Evolutionary conservation across 2,113 vertebrate species (phyloP), one percentile per base, ranked within the genome.

Genomic region (Neogale vison): DNA sequence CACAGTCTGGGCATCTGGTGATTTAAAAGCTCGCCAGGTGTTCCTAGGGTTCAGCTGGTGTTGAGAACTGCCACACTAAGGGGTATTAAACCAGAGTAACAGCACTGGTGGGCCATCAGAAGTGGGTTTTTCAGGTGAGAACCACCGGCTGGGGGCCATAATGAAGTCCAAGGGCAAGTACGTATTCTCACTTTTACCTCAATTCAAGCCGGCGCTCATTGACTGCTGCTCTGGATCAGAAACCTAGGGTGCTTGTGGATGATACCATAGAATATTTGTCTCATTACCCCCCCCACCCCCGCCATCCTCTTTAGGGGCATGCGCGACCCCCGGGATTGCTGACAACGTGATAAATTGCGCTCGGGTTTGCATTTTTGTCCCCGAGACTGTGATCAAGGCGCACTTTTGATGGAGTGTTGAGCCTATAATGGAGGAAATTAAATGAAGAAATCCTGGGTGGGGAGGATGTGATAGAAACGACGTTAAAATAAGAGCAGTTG

Each of bases 291-390:
- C n/a, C n/a, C n/a, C n/a, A n/a, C n/a, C n/a, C n/a, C 42, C 39
- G 55, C 50, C 50, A 10, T 84, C 83, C 69, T 71, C 39, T 77
- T 21, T 21, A 18, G 79, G 63, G 86, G 17, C 1, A 17, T 36
- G 92, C 0, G 3, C 29, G 82, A 47, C 3, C 20, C 1, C 26
- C 4, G 4, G 77, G 88, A 67, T n/a, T 72, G 79, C 95, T 90
- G 96, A 92, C 90, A 57, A 34, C 39, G 23, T 63, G 50, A 50
- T 65, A 63, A 42, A 47, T 65, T 29, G 34, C 67, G 45, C 84
- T 88, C 9, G n/a, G 50, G 59, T 92, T 72, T 97, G 94, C 94
- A n/a, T 45, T 94, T 89, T 88, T 86, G 63, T 88, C 42, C 63
- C 65, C 4, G n/a, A 47, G 76, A 14, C 47, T 57, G 3, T 50